Evolutionary conservation across 2,888 invertebrate species (phyloP).

Genomic region (Empis stercorea): DNA sequence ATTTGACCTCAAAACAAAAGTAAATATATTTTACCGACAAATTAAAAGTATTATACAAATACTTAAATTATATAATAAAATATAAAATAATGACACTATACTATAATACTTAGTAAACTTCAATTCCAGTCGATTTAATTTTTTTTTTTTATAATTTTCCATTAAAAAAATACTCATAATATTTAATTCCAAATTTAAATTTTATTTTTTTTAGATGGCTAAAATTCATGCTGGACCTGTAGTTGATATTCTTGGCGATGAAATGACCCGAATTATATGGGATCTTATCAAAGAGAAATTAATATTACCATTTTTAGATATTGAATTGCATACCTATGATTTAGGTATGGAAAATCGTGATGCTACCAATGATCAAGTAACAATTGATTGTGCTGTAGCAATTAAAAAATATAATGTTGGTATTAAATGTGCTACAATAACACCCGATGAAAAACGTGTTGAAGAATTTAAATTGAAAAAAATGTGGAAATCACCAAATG

Average conservation of each 20-base stretch:
- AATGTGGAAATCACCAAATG: constrained; percentile 88
- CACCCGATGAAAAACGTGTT: constrained; percentile 93
- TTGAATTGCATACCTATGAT: constrained; percentile 88
- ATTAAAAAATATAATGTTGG: constrained; percentile 96
- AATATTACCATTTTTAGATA: constrained; percentile 89
- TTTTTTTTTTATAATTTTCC: too few species aligned
- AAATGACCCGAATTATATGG: constrained; percentile 97
- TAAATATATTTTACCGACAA: too few species aligned
- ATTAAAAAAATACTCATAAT: too few species aligned
- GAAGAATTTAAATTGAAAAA: constrained; percentile 77
- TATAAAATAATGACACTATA: too few species aligned
- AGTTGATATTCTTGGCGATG: constrained; percentile 88
- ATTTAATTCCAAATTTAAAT: too few species aligned
- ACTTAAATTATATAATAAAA: too few species aligned
- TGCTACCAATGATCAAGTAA: constrained; percentile 87
- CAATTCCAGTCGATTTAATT: too few species aligned
- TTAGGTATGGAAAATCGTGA: constrained; percentile 92
- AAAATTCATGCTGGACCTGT: constrained; percentile 75
- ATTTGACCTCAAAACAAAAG: too few species aligned
- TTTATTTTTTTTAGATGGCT: constrained; percentile 27
- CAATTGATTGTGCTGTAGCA: constrained; percentile 92
- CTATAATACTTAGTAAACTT: too few species aligned
- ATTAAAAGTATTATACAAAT: too few species aligned
- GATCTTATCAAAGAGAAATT: constrained; percentile 94
- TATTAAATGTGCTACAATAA: constrained; percentile 97